Evolutionary conservation across 2,888 invertebrate species (phyloP), one percentile per base, ranked within the genome.

Genomic region (Pseudococcus viburni): DNA sequence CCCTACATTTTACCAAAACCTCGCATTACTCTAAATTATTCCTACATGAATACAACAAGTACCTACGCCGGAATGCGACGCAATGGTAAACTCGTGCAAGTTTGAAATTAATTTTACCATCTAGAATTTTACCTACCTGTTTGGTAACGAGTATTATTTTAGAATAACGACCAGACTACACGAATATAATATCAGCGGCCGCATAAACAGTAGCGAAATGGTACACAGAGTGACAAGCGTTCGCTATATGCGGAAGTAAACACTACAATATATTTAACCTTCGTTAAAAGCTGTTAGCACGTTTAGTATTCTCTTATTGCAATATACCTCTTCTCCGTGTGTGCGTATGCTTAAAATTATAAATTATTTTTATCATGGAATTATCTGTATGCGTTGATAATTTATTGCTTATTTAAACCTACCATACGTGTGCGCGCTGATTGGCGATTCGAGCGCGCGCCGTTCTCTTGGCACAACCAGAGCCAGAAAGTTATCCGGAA

Each of bases 211-310:
- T 73, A 73, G 73, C 73, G 73, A 73, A 73, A 64, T 64, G 64
- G 64, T 73, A 73, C 73, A 73, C 73, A 8, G 26, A 33, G 33
- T 33, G 73, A 73, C 26, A 33, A 73, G 22, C 73, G 73, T 26
- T 33, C 73, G 73, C 33, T 22, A 26, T n/a, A 73, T 33, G 33
- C 26, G 73, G 73, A 73, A 73, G 33, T 73, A 73, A 73, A 73
- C 73, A 19, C 73, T 17, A 22, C 73, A 17, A 26, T n/a, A 73
- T 73, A 73, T 73, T 73, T 73, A 73, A 73, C 73, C 73, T 73
- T 73, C 73, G 73, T 73, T 33, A 73, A 73, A 73, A 33, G 73
- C 73, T 73, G 73, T 73, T 73, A 73, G 33, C 73, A 73, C 33
- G 33, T 73, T 64, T 64, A 64, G 64, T 64, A 64, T 64, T 64